phyloP scores from a whole-genome alignment of 1,140 invertebrate species.

The Archivesica marissinica region DNA sequence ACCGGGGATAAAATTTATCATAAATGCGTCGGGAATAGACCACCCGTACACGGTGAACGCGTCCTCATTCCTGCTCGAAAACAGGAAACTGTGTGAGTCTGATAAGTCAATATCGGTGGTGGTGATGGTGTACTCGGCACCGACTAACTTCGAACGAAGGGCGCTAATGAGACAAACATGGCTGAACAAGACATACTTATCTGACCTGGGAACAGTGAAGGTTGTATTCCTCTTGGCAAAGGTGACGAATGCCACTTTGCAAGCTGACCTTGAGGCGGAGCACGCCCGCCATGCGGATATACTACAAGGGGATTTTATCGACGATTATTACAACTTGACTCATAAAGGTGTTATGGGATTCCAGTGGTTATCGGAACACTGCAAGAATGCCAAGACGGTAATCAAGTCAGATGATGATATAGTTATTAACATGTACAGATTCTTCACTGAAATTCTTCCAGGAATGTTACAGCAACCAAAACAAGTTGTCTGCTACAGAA shows the following conservation, averaged over 20 bases:
- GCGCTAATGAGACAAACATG: slow-evolving; percentile 78
- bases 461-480: slow-evolving; percentile 2
- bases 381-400: slow-evolving; percentile 79
- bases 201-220: slow-evolving; percentile 54
- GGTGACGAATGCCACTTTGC: slow-evolving; percentile 79
- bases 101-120: slow-evolving; percentile 65
- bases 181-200: slow-evolving; percentile 71
- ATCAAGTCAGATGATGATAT: slow-evolving; percentile 83
- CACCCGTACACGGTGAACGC: slow-evolving; percentile 5
- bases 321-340: slow-evolving; percentile 80
- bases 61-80: slow-evolving; percentile 70
- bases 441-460: slow-evolving; percentile 33
- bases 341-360: slow-evolving; percentile 90
- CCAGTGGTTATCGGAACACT: slow-evolving; percentile 73
- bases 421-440: slow-evolving; percentile 51
- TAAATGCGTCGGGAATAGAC: neutral
- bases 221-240: slow-evolving; percentile 89
- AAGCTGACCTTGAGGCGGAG: slow-evolving; percentile 68
- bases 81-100: slow-evolving; percentile 65
- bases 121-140: slow-evolving; percentile 75
- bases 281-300: slow-evolving; percentile 73
- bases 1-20: neutral
- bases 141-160: slow-evolving; percentile 71
- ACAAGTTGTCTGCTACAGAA: slow-evolving; percentile 62
- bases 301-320: slow-evolving; percentile 79